Evolutionary conservation across 2,113 vertebrate species (phyloP), one percentile per base, ranked within the genome.

Genomic region (Lucifuga dentata): DNA sequence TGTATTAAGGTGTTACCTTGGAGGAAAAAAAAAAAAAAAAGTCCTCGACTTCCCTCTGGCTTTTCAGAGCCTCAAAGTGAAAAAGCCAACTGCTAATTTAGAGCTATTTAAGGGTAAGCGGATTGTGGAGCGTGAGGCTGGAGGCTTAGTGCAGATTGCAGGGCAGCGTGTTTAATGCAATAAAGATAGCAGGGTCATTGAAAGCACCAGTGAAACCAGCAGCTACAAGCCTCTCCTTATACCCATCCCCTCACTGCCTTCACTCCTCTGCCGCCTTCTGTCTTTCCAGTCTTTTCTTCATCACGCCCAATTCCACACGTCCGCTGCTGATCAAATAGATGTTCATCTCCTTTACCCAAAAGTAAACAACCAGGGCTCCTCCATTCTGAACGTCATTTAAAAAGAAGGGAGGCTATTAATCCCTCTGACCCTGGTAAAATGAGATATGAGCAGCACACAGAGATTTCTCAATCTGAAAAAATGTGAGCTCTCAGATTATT

Each of bases 121-220:
- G 83, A 91, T 89, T 89, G 86, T 59, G 72, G 43, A 70, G 78
- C 81, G 87, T 73, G 75, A 87, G 80, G 83, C 88, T 88, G 3
- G 53, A 59, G 83, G 90, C 88, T 91, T 81, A 86, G 75, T 66
- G 83, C 75, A 86, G 89, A 92, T 85, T 89, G 81, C 73, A 73
- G 85, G 65, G 51, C 70, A 81, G 86, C 78, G 81, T 78, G 83
- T 88, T 89, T 86, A 86, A 88, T 76, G 87, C 83, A 64, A 57
- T 45, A 39, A 29, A 81, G 88, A 89, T 84, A 86, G 76, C 55
- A 38, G 68, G 73, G 79, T 86, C 81, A 91, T 82, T 88, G 81
- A 86, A 74, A 88, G 86, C 81, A 64, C 68, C 68, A 65, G 45
- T 50, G 82, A 82, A 80, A 87, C 76, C 71, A 71, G 29, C 68